Base-by-base conservation (phyloP, 1,140 invertebrate genomes). In the Neotoxoptera formosana region DNA sequence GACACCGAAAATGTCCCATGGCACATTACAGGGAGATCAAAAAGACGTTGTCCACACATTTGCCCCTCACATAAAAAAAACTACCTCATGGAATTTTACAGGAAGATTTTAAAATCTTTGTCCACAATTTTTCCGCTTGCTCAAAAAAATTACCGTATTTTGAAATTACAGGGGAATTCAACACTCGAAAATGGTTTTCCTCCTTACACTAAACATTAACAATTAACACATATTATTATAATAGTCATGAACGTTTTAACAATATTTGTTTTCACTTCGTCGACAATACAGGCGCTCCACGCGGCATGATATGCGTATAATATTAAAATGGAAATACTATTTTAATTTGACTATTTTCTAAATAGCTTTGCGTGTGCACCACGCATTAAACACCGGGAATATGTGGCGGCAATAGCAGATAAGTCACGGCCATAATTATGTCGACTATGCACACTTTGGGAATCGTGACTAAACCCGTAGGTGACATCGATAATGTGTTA, bases 391-490 rank as follows among this genome's bases (percentile, higher is more conserved):
- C 30, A 30, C 7, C 11, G 11, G 83, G 17, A 25, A 17, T 51
- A 51, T 48, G 45, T 88, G n/a, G 30, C n/a, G 47, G 17, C 47
- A 25, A 34, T 51, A 30, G n/a, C 47, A 11, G 30, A 51, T 88
- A 88, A 88, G 45, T 88, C 14, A 51, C 30, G 17, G 47, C 47
- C 51, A 76, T 76, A 88, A 51, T 88, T 51, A 88, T 48, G 25
- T 34, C 34, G 17, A 1, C 30, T 87, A 45, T 30, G n/a, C n/a
- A 88, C 51, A 88, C 47, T 88, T 23, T 34, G 21, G n/a, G 86
- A 88, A 88, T 51, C 86, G 86, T 88, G 86, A 88, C 45, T 51
- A 51, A 88, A 87, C 84, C 84, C 30, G 48, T 45, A n/a, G 45
- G 11, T 21, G 25, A 88, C 30, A 51, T 51, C 17, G 86, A 88